Conservation (phyloP, 1,140 invertebrate species). For the Nylanderia fulva region DNA sequence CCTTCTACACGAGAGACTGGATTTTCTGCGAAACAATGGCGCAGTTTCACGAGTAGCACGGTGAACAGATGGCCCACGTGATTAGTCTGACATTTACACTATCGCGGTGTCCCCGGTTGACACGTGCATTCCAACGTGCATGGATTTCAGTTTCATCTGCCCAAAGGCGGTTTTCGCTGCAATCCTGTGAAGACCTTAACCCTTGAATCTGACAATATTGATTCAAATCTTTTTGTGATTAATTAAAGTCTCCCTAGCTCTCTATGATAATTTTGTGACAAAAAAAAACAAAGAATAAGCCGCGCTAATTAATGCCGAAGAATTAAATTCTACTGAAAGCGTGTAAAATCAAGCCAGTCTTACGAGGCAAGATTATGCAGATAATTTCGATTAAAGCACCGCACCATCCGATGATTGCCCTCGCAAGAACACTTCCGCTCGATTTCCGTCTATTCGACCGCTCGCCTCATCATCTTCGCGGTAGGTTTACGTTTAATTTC, state of each 20-base stretch:
- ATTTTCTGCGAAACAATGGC: slow-evolving; percentile 67
- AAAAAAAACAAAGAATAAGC: background rate
- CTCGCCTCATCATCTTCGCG: background rate
- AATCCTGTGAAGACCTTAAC: slow-evolving; percentile 46
- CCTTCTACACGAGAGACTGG: background rate
- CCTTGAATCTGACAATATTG: background rate
- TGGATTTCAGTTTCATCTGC: slow-evolving; percentile 66
- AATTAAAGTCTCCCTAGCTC: background rate
- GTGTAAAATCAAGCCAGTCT: background rate
- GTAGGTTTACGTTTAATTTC: slow-evolving; percentile 40
- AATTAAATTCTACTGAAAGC: background rate
- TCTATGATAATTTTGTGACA: background rate
- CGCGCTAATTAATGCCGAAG: background rate
- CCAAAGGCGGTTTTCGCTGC: slow-evolving; percentile 56
- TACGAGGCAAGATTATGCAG: no score
- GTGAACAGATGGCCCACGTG: slow-evolving; percentile 63
- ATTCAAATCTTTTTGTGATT: background rate
- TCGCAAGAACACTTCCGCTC: slow-evolving; percentile 12
- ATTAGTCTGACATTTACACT: slow-evolving; percentile 76
- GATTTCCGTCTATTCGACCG: background rate
- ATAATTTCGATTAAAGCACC: background rate
- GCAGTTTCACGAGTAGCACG: slow-evolving; percentile 43
- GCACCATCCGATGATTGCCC: background rate
- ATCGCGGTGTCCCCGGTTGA: slow-evolving; percentile 57
- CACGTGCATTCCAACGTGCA: slow-evolving; percentile 64